These are phyloP conservation scores for Campylomormyrus numenius DNA, from an alignment of 2,113 vertebrate species.

Conservation along the genomic window DNA sequence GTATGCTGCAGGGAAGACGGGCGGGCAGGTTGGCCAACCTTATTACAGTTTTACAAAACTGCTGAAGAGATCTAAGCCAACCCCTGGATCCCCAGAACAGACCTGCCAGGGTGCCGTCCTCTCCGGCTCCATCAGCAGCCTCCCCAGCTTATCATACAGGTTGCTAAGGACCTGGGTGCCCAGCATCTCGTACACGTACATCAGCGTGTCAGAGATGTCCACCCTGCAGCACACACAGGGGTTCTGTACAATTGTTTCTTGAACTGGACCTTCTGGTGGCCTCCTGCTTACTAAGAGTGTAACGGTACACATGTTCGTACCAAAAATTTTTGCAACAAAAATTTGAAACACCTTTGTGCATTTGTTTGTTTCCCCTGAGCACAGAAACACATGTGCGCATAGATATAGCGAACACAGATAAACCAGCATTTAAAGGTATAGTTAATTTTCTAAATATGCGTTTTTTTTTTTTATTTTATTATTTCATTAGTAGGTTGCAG, in stretches of 20 bases:
- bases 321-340: no score
- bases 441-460: no score
- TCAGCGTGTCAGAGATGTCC: slow-evolving; percentile 94
- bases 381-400: no score
- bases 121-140: slow-evolving; percentile 77
- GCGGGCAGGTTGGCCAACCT: background rate
- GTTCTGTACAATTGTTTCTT: background rate
- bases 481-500: no score
- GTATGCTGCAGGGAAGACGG: slow-evolving; percentile 66
- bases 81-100: slow-evolving; percentile 21
- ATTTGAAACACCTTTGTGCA: no score
- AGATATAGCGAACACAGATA: no score
- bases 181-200: slow-evolving; percentile 97
- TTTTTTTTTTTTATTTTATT: no score
- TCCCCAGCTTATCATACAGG: slow-evolving; percentile 88
- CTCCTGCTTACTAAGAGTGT: slow-evolving; percentile 15
- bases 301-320: no score
- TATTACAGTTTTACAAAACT: background rate
- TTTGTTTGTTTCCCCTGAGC: no score
- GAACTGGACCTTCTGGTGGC: background rate
- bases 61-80: background rate
- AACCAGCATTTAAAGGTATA: no score
- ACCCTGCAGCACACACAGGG: slow-evolving; percentile 62
- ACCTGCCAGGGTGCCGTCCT: slow-evolving; percentile 87
- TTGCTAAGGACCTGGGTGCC: slow-evolving; percentile 90